Conservation (phyloP, 2,113 vertebrate species). For the Otis tarda region DNA sequence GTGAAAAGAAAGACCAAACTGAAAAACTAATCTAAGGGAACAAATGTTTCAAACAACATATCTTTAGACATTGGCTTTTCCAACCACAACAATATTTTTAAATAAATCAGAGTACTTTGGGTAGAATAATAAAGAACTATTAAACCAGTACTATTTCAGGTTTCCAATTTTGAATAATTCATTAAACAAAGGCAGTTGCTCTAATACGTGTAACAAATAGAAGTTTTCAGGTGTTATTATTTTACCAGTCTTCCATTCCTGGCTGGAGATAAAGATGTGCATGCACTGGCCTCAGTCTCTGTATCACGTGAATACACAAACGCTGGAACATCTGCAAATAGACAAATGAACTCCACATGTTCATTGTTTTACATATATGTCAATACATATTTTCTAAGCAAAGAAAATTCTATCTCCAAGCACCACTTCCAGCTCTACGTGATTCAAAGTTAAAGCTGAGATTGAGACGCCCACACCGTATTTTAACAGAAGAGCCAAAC, state of each 20-base stretch:
- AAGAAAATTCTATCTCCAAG: background rate
- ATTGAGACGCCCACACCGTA: background rate
- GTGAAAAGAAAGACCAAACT: background rate
- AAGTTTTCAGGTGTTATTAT: background rate
- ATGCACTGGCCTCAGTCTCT: slow-evolving; percentile 93
- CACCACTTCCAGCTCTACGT: background rate
- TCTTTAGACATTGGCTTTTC: background rate
- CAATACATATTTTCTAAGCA: background rate
- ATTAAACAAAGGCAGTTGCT: background rate
- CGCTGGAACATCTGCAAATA: slow-evolving; percentile 95
- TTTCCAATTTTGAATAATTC: background rate
- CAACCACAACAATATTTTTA: background rate
- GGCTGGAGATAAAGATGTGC: slow-evolving; percentile 97
- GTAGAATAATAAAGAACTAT: background rate
- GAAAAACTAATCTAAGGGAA: background rate
- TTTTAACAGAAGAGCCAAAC: background rate
- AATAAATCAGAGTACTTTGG: background rate
- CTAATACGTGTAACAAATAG: background rate
- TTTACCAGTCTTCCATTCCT: slow-evolving; percentile 96
- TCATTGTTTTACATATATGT: background rate
- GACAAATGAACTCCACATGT: background rate
- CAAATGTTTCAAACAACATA: background rate
- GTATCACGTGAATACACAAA: slow-evolving; percentile 97
- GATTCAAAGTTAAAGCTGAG: background rate
- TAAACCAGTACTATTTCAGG: background rate